Conservation (phyloP, 2,113 vertebrate species). For the Rhombomys opimus region DNA sequence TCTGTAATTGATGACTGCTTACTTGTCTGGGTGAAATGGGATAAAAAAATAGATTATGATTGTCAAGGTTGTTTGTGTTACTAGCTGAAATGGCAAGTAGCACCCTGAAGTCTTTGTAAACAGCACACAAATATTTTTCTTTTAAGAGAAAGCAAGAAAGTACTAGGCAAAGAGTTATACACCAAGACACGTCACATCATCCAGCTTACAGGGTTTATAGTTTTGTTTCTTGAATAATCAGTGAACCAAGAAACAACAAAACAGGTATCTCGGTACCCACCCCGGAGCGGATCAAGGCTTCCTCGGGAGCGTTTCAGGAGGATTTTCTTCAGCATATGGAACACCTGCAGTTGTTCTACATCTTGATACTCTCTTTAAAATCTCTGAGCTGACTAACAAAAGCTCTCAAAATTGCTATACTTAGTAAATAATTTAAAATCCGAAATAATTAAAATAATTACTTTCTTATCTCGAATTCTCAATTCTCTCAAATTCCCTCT, state of each 20-base stretch:
- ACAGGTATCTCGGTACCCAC: slow-evolving; percentile 54
- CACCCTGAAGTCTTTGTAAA: slow-evolving; percentile 81
- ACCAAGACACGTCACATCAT: slow-evolving; percentile 74
- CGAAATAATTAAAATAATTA: slow-evolving; percentile 85
- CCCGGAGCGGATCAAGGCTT: slow-evolving; percentile 67
- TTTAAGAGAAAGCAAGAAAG: slow-evolving; percentile 79
- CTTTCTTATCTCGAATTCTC: slow-evolving; percentile 80
- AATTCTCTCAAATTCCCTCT: slow-evolving; percentile 78
- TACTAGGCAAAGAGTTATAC: slow-evolving; percentile 70
- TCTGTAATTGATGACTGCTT: slow-evolving; percentile 86
- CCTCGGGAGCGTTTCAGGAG: slow-evolving; percentile 74
- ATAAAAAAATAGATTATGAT: slow-evolving; percentile 84
- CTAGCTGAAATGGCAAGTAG: slow-evolving; percentile 82
- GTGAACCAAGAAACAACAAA: slow-evolving; percentile 71
- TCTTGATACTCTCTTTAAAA: slow-evolving; percentile 69
- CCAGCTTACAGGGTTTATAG: slow-evolving; percentile 60
- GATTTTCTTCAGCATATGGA: slow-evolving; percentile 39
- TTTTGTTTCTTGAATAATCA: slow-evolving; percentile 76
- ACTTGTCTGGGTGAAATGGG: slow-evolving; percentile 82
- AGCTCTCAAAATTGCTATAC: slow-evolving; percentile 40
- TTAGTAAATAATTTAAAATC: slow-evolving; percentile 84
- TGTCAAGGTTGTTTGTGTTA: slow-evolving; percentile 86
- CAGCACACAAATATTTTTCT: slow-evolving; percentile 76
- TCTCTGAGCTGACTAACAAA: slow-evolving; percentile 61
- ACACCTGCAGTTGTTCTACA: slow-evolving; percentile 64